phyloP scores from a whole-genome alignment of 2,888 invertebrate genomes.

The Kryphioiulus occultus region DNA sequence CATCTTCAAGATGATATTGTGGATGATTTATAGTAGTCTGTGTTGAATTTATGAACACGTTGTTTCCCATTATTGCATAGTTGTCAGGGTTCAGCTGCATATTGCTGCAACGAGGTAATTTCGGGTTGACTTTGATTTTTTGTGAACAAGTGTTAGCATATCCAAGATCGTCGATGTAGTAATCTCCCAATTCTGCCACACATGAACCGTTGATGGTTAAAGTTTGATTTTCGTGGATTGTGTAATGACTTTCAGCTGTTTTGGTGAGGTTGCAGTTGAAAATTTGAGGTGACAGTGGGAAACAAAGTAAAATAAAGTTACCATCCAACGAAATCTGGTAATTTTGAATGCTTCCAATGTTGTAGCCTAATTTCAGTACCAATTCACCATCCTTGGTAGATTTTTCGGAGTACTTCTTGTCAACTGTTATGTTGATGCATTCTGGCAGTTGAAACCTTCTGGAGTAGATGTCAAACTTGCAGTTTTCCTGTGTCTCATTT shows the following conservation, averaged over 20 bases:
- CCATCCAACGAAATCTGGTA: not conserved
- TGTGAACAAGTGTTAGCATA: not conserved
- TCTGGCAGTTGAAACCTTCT: not conserved
- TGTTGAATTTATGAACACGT: not conserved
- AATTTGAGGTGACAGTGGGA: constrained; percentile 44
- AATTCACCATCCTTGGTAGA: not conserved
- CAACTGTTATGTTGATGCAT: not conserved
- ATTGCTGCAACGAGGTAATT: not conserved
- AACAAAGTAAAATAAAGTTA: not conserved
- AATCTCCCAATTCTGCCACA: constrained; percentile 29
- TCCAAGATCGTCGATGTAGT: not conserved
- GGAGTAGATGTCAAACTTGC: not conserved
- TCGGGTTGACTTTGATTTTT: not conserved
- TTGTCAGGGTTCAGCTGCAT: not conserved
- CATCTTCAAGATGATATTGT: not conserved
- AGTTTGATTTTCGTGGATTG: constrained; percentile 17
- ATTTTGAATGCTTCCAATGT: not conserved
- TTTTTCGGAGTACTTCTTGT: not conserved
- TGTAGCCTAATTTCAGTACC: not conserved
- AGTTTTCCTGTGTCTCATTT: not conserved
- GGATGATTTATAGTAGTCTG: not conserved
- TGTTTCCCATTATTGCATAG: not conserved
- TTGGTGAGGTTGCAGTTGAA: not conserved
- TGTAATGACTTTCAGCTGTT: not conserved
- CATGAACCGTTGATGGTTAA: not conserved